Conservation (phyloP, 2,888 invertebrate species). For the Tachina lurida region DNA sequence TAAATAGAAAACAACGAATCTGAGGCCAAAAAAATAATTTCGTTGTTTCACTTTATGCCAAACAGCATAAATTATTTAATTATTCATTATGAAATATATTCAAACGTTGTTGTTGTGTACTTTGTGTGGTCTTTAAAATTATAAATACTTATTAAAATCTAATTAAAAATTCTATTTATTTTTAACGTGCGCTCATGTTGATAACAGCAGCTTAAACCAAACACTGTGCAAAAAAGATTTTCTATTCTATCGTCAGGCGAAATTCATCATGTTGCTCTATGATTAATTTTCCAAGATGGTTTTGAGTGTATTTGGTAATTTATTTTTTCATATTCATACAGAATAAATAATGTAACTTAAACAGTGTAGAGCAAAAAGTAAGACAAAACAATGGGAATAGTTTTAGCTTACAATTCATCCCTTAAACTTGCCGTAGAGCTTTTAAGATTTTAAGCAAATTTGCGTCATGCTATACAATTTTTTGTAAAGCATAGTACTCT, state of each 20-base stretch:
- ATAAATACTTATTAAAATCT: conserved; percentile 68
- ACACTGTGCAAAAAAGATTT: background rate
- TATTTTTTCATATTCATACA: conserved; percentile 13
- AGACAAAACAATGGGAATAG: too few relatives aligned
- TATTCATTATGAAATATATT: conserved; percentile 41
- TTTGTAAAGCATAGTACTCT: too few relatives aligned
- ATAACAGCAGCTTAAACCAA: conserved; percentile 3
- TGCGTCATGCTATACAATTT: too few relatives aligned
- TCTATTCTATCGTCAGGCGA: background rate
- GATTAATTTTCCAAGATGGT: conserved; percentile 32
- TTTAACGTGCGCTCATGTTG: conserved; percentile 5
- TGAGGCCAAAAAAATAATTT: conserved; percentile 6
- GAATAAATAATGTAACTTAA: background rate
- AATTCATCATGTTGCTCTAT: conserved; percentile 23
- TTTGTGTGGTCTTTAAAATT: conserved; percentile 44
- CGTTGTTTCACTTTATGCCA: conserved; percentile 7
- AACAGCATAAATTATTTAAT: conserved; percentile 64
- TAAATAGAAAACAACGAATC: conserved; percentile 21
- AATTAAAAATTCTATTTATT: conserved; percentile 68
- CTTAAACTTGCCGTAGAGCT: too few relatives aligned
- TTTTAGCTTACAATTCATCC: too few relatives aligned
- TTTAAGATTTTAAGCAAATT: too few relatives aligned
- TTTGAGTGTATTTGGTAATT: conserved; percentile 37
- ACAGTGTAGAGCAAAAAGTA: conserved; percentile 2
- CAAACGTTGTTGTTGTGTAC: background rate